Conservation (phyloP, 2,888 invertebrate species). For the Syrista parreyssii region DNA sequence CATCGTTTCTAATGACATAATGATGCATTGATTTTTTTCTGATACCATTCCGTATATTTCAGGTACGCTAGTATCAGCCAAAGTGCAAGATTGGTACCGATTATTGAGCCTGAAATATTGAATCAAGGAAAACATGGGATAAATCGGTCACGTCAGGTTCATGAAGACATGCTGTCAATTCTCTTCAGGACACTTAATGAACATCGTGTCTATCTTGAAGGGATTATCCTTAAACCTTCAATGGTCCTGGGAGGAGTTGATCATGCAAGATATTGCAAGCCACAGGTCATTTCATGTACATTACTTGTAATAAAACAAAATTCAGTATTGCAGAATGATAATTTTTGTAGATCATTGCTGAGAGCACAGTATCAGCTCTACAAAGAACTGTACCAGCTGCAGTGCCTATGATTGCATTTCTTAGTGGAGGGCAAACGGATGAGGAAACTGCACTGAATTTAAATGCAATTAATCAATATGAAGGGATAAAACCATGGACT, state of each 20-base stretch:
- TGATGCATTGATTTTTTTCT: background rate
- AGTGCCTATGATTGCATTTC: slow-evolving; percentile 93
- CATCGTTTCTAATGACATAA: background rate
- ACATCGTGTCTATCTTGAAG: slow-evolving; percentile 96
- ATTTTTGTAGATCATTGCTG: slow-evolving; percentile 77
- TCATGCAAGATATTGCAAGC: slow-evolving; percentile 32
- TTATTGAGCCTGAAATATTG: slow-evolving; percentile 75
- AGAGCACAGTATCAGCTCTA: slow-evolving; percentile 91
- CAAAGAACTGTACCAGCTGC: slow-evolving; percentile 93
- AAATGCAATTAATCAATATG: slow-evolving; percentile 89
- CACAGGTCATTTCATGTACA: slow-evolving; percentile 28
- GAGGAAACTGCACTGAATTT: slow-evolving; percentile 94
- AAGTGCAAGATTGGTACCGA: slow-evolving; percentile 75
- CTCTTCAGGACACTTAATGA: slow-evolving; percentile 79
- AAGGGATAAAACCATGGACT: slow-evolving; percentile 90
- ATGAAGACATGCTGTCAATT: slow-evolving; percentile 46
- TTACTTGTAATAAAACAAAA: background rate
- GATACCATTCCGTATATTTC: background rate
- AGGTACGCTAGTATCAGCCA: slow-evolving; percentile 72
- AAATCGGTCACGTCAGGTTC: slow-evolving; percentile 70
- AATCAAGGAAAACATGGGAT: slow-evolving; percentile 73
- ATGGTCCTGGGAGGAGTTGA: slow-evolving; percentile 89
- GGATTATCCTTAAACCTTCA: slow-evolving; percentile 96
- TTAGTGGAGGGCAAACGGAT: slow-evolving; percentile 97
- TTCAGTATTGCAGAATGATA: background rate